Percentiles rank a stretch among this genome's conserved stretches.
These are phyloP conservation scores for Pelvicachromis taeniatus DNA, from an alignment of 2,113 vertebrate species.

Conservation along the genomic window DNA sequence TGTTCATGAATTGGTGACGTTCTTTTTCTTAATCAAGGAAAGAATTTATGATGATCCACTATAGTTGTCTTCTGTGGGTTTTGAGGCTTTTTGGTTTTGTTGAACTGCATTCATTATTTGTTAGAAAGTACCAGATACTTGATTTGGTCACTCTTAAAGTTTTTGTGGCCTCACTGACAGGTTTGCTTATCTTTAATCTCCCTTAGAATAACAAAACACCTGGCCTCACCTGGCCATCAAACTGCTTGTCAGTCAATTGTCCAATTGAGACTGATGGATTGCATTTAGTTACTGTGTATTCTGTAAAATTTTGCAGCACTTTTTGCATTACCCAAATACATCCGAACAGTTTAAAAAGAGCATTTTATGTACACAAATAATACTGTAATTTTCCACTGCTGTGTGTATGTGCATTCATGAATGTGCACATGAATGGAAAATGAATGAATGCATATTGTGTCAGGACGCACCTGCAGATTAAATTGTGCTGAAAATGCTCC, in stretches of 20 bases:
- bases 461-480: slow-evolving; percentile 78
- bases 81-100: not conserved
- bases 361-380: not conserved
- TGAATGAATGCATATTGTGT: not conserved
- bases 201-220: not conserved
- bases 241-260: not conserved
- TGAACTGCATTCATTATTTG: not conserved
- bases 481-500: slow-evolving; percentile 96
- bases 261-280: not conserved
- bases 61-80: not conserved
- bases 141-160: not conserved
- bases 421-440: not conserved
- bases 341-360: not conserved
- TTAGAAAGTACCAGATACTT: not conserved
- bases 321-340: not conserved
- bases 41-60: not conserved
- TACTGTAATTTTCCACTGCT: not conserved
- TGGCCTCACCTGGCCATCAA: not conserved
- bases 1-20: not conserved
- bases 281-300: not conserved
- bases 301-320: not conserved
- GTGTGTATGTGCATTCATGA: not conserved
- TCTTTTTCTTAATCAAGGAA: not conserved
- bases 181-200: not conserved
- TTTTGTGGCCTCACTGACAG: not conserved